Percentiles rank a stretch among this genome's conserved stretches.
Conservation (phyloP, 2,797 vertebrate species). For the Pseudomugil tenellus region DNA sequence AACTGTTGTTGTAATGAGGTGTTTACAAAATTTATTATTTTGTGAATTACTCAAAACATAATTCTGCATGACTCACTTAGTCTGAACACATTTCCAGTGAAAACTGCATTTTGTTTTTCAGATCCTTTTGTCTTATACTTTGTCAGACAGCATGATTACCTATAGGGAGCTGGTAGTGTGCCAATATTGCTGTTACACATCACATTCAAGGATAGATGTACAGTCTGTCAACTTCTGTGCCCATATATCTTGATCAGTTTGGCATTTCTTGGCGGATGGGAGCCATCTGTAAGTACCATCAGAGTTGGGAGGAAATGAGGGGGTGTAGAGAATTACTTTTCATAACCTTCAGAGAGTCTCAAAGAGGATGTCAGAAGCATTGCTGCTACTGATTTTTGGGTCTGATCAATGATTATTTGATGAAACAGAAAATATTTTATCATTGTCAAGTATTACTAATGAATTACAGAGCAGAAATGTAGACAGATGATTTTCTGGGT, state of each 20-base stretch:
- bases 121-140: slow-evolving; percentile 16
- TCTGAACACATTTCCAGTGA: slow-evolving; percentile 21
- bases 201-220: slow-evolving; percentile 33
- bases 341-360: slow-evolving; percentile 28
- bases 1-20: no score
- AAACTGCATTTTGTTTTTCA: slow-evolving; percentile 27
- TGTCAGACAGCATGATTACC: slow-evolving; percentile 35
- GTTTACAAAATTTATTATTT: no score
- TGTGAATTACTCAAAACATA: no score
- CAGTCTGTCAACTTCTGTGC: slow-evolving; percentile 22
- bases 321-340: slow-evolving; percentile 29
- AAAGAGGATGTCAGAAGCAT: slow-evolving; percentile 18
- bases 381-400: slow-evolving; percentile 14
- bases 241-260: slow-evolving; percentile 31
- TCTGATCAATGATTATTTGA: slow-evolving; percentile 21
- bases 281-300: slow-evolving; percentile 46
- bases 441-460: slow-evolving; percentile 29
- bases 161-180: slow-evolving; percentile 9
- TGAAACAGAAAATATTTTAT: slow-evolving; percentile 8
- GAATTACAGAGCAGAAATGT: slow-evolving; percentile 33
- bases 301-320: slow-evolving; percentile 15
- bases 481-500: slow-evolving; percentile 16
- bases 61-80: not conserved
- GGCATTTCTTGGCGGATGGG: slow-evolving; percentile 43
- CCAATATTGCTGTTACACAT: slow-evolving; percentile 16